Base-by-base conservation (phyloP, 1,140 invertebrate species). In the Chymomyza costata region DNA sequence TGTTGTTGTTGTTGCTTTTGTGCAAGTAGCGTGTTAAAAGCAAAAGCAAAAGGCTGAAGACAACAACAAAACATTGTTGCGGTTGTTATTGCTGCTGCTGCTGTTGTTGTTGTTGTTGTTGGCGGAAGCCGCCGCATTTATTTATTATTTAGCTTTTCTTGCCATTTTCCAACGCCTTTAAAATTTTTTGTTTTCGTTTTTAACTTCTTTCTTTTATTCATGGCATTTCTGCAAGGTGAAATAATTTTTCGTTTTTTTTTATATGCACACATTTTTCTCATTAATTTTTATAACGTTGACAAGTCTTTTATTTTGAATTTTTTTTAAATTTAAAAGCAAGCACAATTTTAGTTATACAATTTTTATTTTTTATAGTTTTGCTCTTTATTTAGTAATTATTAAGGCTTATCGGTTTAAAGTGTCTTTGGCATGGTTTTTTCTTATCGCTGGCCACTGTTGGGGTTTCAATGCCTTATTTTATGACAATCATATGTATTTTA, bases 21-120 rank as follows among this genome's bases (percentile, higher is more conserved):
- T 80, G 68, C 73, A 80, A 64, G 52, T 67, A 81, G 74, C 73
- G 56, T 80, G 60, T 68, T 81, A 61, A 65, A 46, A 31, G 25
- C 37, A 30, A 7, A 47, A 47, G 13, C 43, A 38, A 61, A 44
- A 54, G 32, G 58, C 50, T 47, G 38, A 51, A 41, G 52, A 49
- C 41, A 55, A 38, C 35, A 13, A 8, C 30, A 38, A 31, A 46
- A 57, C 53, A 35, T 35, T 40, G 28, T 10, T 38, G 38, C 25
- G 15, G 40, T 49, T 49, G 44, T 17, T 47, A 19, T 14, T 41
- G 54, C 46, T 37, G 56, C 7, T 31, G 17, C 13, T 40, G 15
- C 25, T 35, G 40, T 8, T 35, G 19, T 49, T 52, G 28, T 30
- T 69, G 19, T 25, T 65, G 46, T 63, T 73, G 52, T 78, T 71